A percentile compares a stretch with the other conserved stretches of the same genome.
Evolutionary conservation across 2,888 invertebrate genomes (phyloP).

Genomic region (Neoaliturus tenellus): DNA sequence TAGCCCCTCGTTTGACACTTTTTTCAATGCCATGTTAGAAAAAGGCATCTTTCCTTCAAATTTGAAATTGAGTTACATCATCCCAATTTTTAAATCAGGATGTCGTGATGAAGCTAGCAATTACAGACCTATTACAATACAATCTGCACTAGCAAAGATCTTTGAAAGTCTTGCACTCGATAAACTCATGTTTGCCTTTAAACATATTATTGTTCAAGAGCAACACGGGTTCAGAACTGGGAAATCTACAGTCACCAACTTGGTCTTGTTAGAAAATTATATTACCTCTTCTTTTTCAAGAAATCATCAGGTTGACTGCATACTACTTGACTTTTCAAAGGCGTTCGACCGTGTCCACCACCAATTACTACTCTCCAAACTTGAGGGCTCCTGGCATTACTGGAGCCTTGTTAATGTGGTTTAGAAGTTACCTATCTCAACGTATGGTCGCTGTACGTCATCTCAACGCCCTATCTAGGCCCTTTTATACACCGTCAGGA

Average conservation of each 20-base stretch:
- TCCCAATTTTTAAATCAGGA: not conserved
- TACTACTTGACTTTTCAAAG: not conserved
- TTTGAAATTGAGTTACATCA: not conserved
- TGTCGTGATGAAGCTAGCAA: not conserved
- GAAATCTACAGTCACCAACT: not conserved
- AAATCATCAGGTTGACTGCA: constrained; percentile 14
- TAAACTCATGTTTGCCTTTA: not conserved
- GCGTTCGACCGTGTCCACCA: not conserved
- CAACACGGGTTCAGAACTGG: constrained; percentile 14
- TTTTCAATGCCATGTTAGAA: no score
- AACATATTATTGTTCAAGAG: not conserved
- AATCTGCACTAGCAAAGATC: not conserved
- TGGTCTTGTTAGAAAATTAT: not conserved
- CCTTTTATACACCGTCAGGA: not conserved
- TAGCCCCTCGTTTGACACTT: no score
- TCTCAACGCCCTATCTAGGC: not conserved
- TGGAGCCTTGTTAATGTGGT: not conserved
- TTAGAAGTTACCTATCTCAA: not conserved
- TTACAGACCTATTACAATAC: not conserved
- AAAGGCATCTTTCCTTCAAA: not conserved
- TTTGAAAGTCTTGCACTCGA: not conserved
- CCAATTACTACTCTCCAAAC: not conserved
- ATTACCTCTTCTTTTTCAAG: not conserved
- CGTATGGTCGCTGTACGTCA: not conserved
- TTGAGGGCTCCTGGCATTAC: not conserved